Percentiles rank a stretch among this genome's conserved stretches.
Conservation (phyloP, 2,888 invertebrate genomes). For the Oscheius sp. region DNA sequence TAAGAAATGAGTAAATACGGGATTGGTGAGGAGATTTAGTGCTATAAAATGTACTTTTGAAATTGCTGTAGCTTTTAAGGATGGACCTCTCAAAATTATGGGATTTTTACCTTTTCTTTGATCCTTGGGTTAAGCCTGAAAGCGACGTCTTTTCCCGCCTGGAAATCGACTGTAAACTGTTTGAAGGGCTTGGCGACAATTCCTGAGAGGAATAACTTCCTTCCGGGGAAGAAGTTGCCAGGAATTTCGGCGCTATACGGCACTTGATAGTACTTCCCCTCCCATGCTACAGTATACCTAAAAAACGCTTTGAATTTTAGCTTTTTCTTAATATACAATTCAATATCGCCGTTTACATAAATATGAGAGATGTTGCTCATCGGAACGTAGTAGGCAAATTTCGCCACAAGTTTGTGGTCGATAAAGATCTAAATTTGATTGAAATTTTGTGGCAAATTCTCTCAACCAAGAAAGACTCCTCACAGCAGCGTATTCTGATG, state of each 20-base stretch:
- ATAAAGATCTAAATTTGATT: conserved; percentile 58
- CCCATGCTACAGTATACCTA: conserved; percentile 62
- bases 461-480: conserved; percentile 62
- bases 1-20: too few relatives aligned
- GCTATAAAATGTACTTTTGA: too few relatives aligned
- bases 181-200: conserved; percentile 57
- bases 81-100: too few relatives aligned
- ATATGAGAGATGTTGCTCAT: conserved; percentile 58
- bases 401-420: conserved; percentile 67
- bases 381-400: conserved; percentile 67
- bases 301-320: too few relatives aligned
- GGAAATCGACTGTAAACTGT: conserved; percentile 63
- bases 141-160: conserved; percentile 63
- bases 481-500: conserved; percentile 66
- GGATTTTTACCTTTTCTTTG: conserved; percentile 49
- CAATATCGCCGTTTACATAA: conserved; percentile 66
- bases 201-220: conserved; percentile 57
- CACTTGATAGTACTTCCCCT: conserved; percentile 68
- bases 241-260: conserved; percentile 69
- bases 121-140: conserved; percentile 61
- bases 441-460: not conserved
- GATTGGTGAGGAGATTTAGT: too few relatives aligned
- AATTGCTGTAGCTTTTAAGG: too few relatives aligned
- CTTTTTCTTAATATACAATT: too few relatives aligned
- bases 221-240: conserved; percentile 64